Evolutionary conservation across 2,113 vertebrate genomes (phyloP).

Genomic region (Hippocampus abdominalis): DNA sequence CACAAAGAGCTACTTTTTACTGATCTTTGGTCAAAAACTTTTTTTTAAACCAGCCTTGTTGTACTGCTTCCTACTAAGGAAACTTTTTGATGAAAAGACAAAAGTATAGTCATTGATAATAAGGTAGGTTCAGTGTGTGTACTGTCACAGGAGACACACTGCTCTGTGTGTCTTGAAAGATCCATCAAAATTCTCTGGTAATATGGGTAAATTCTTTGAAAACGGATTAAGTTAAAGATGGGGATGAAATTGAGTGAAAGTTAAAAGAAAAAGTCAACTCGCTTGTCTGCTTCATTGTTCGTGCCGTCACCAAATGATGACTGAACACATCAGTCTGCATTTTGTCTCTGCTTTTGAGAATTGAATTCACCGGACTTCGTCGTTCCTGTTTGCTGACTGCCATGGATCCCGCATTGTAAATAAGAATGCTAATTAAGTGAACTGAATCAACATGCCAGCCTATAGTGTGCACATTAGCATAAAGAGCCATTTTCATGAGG

Average conservation of each 20-base stretch:
- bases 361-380: slow-evolving; percentile 29
- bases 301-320: slow-evolving; percentile 31
- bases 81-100: too few species aligned
- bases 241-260: background rate
- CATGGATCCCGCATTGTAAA: slow-evolving; percentile 40
- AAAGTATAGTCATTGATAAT: too few species aligned
- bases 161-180: too few species aligned
- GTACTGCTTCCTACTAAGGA: too few species aligned
- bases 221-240: background rate
- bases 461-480: background rate
- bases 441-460: slow-evolving; percentile 4
- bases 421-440: slow-evolving; percentile 42
- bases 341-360: slow-evolving; percentile 28
- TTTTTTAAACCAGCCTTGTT: too few species aligned
- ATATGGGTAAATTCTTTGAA: too few species aligned
- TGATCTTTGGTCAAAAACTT: too few species aligned
- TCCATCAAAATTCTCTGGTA: background rate
- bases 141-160: too few species aligned
- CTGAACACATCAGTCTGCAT: slow-evolving; percentile 23
- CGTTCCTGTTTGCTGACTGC: slow-evolving; percentile 32
- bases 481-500: slow-evolving; percentile 16
- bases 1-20: too few species aligned
- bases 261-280: background rate
- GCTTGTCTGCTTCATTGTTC: slow-evolving; percentile 8
- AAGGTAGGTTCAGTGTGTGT: too few species aligned